phyloP scores from a whole-genome alignment of 2,113 vertebrate species.

The Stictonetta naevosa region DNA sequence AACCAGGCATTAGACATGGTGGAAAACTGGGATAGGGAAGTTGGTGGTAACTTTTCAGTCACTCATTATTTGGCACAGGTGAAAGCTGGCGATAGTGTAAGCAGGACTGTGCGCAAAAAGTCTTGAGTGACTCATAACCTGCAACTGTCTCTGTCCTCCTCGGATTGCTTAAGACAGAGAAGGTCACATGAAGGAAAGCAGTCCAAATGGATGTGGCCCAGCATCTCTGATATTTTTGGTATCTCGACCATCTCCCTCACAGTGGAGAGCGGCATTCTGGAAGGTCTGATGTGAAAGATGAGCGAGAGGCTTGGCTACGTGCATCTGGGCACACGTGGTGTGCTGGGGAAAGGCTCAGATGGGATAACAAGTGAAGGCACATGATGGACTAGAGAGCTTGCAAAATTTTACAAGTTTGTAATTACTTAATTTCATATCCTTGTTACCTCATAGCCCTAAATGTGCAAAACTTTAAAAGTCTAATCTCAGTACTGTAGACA shows the following conservation, averaged over 20 bases:
- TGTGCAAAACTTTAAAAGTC: neutral
- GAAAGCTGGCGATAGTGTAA: neutral
- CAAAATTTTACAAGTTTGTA: neutral
- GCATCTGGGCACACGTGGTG: rapidly evolving
- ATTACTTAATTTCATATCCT: neutral
- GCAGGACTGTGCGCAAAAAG: neutral
- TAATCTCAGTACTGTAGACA: neutral
- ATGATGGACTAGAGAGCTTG: neutral
- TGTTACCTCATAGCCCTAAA: neutral
- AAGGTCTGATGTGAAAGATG: neutral
- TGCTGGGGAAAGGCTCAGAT: neutral
- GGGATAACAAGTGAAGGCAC: neutral
- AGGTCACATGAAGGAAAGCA: neutral
- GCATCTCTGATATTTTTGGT: neutral
- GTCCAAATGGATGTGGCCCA: neutral
- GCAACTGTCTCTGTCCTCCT: rapidly evolving
- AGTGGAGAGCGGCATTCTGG: neutral
- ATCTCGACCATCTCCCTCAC: neutral
- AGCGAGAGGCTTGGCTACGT: neutral
- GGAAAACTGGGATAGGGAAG: neutral
- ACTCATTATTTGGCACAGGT: neutral
- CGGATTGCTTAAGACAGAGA: neutral
- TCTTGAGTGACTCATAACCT: neutral
- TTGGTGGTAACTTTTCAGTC: neutral
- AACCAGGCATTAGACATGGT: neutral